Percentiles rank a stretch among this genome's conserved stretches.
phyloP scores from a whole-genome alignment of 2,113 vertebrate species.

The Candoia aspera region DNA sequence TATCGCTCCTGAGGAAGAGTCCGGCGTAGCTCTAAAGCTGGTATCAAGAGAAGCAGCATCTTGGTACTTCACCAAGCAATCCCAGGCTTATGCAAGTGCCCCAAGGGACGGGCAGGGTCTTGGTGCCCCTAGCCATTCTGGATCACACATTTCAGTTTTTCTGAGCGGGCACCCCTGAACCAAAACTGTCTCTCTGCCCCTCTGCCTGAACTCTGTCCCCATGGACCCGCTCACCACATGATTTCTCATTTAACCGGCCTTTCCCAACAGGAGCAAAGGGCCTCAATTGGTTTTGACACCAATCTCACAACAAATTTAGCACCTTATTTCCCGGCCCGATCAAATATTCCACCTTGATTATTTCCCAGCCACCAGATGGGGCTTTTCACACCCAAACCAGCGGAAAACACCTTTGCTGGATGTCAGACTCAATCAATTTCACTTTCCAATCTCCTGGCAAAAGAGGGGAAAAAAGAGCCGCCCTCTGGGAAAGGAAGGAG shows the following conservation, averaged over 20 bases:
- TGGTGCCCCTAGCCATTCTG: background rate
- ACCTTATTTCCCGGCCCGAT: constrained; percentile 66
- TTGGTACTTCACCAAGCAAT: background rate
- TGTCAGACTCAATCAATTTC: constrained; percentile 43
- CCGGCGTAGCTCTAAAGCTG: background rate
- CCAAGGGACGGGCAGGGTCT: fast-evolving
- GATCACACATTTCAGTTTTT: background rate
- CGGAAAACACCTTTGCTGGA: constrained; percentile 11
- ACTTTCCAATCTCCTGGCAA: background rate
- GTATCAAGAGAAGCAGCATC: background rate
- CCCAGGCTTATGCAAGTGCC: background rate
- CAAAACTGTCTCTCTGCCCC: background rate
- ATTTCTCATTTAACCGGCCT: constrained; percentile 53
- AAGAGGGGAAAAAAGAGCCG: constrained; percentile 2
- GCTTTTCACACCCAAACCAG: constrained; percentile 35
- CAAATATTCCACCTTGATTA: constrained; percentile 73
- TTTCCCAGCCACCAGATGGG: constrained; percentile 46
- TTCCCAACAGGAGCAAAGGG: constrained; percentile 9
- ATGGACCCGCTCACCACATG: too few species aligned
- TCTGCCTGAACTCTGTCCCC: too few species aligned
- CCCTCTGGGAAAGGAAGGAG: too few species aligned
- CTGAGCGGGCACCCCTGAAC: background rate
- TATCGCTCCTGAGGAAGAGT: background rate
- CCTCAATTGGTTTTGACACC: constrained; percentile 68
- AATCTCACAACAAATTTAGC: constrained; percentile 73